These are phyloP conservation scores for Halictus rubicundus DNA, from an alignment of 1,140 invertebrate species.

Conservation along the genomic window DNA sequence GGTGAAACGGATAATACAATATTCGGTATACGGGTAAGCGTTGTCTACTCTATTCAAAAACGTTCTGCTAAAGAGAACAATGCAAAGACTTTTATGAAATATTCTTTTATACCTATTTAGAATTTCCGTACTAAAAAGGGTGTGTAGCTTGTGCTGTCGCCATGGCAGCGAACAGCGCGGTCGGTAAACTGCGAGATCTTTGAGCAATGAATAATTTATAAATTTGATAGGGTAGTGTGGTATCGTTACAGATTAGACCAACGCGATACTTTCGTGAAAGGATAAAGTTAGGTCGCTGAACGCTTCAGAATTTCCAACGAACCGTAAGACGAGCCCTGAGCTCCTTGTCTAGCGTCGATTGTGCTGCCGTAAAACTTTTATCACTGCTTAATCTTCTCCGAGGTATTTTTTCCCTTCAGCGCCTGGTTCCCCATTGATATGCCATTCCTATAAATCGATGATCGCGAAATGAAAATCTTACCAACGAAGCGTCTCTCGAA, in stretches of 20 bases:
- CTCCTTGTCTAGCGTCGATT: conserved; percentile 4
- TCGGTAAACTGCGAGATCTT: neutral
- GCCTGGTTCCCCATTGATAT: neutral
- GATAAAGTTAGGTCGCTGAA: conserved; percentile 8
- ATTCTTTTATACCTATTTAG: too few relatives aligned
- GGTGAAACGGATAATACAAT: too few relatives aligned
- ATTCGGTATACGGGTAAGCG: too few relatives aligned
- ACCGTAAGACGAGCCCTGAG: neutral
- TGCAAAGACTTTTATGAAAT: too few relatives aligned
- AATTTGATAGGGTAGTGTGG: too few relatives aligned
- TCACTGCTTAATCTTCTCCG: conserved; percentile 55
- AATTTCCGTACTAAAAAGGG: too few relatives aligned
- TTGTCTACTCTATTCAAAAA: too few relatives aligned
- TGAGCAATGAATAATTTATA: neutral
- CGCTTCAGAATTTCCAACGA: conserved; percentile 21
- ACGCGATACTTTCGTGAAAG: neutral
- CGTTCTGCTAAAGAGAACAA: too few relatives aligned
- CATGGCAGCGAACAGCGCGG: neutral
- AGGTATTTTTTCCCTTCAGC: neutral
- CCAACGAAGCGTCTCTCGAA: neutral
- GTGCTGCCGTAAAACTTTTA: conserved; percentile 54
- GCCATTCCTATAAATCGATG: conserved; percentile 18
- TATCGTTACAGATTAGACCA: neutral
- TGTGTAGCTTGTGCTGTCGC: too few relatives aligned
- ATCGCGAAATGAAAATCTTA: conserved; percentile 25